phyloP scores from a whole-genome alignment of 2,888 invertebrate genomes.

The Anthophora plumipes region DNA sequence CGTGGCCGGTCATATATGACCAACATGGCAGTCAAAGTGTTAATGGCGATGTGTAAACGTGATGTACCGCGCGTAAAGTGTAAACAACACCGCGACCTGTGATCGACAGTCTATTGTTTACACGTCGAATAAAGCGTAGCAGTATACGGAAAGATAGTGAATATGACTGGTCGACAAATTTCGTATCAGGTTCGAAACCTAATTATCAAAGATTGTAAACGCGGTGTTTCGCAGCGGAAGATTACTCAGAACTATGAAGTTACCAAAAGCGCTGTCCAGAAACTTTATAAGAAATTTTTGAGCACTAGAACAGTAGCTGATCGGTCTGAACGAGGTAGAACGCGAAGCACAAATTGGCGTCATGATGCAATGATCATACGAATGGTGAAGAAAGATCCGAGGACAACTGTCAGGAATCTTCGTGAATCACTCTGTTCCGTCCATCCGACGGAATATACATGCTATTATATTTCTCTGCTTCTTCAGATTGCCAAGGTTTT shows the following conservation, averaged over 20 bases:
- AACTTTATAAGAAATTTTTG: conserved; percentile 11
- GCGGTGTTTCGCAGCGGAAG: conserved; percentile 1
- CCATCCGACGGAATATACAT: too few species aligned
- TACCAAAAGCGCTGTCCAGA: not conserved
- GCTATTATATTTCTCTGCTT: too few species aligned
- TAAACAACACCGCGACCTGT: not conserved
- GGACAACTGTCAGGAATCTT: not conserved
- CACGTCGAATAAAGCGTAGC: not conserved
- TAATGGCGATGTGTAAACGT: conserved; percentile 1
- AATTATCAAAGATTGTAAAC: not conserved
- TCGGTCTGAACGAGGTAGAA: conserved; percentile 9
- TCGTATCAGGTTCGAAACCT: conserved; percentile 6
- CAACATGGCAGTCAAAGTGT: too few species aligned
- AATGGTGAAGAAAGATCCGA: conserved; percentile 2
- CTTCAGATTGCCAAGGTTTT: too few species aligned
- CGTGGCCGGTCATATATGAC: too few species aligned
- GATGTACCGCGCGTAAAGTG: not conserved
- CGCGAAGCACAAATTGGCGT: conserved; percentile 13
- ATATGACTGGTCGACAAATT: not conserved
- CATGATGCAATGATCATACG: not conserved
- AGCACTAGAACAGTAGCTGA: conserved; percentile 1
- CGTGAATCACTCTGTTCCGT: conserved; percentile 7
- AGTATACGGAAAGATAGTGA: conserved; percentile 5
- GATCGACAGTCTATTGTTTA: not conserved
- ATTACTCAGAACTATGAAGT: conserved; percentile 10